A percentile compares a stretch with the other conserved stretches of the same genome.
Evolutionary conservation across 2,797 vertebrate species (phyloP).

Genomic region (Lutjanus campechanus): DNA sequence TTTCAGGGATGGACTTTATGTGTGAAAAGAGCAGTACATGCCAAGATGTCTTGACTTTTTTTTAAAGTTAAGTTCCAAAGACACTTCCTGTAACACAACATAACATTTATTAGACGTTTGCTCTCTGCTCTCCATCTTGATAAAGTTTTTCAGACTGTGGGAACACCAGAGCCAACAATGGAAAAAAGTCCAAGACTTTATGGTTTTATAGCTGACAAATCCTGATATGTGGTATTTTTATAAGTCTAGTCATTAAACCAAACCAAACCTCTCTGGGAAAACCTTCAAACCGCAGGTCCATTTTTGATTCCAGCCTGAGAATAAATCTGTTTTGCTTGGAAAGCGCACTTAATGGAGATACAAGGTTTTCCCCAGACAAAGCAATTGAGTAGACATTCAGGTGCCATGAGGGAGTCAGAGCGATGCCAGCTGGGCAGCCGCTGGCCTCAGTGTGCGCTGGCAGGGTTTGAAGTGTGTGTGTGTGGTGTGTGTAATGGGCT

Average conservation of each 20-base stretch:
- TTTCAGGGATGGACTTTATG: no score
- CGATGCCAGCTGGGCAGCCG: conserved; percentile 62
- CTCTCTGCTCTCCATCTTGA: not conserved
- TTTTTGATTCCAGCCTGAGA: conserved; percentile 26
- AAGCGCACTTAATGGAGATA: conserved; percentile 49
- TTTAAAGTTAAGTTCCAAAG: not conserved
- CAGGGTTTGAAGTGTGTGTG: conserved; percentile 38
- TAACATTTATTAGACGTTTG: no score
- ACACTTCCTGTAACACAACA: not conserved
- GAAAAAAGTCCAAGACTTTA: not conserved
- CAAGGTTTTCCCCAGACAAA: conserved; percentile 57
- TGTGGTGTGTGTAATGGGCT: conserved; percentile 51
- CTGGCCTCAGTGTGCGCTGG: conserved; percentile 54
- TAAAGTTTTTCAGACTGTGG: not conserved
- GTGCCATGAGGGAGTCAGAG: conserved; percentile 44
- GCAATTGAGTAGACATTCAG: conserved; percentile 55
- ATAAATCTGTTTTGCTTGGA: conserved; percentile 43
- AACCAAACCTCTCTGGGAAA: not conserved
- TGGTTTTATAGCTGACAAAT: not conserved
- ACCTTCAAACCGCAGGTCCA: not conserved
- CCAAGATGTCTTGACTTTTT: not conserved
- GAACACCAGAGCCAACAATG: not conserved
- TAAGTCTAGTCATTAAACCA: not conserved
- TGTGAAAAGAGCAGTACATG: not conserved
- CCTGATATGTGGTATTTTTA: not conserved